Base-by-base conservation (phyloP, 2,113 vertebrate genomes). In the Perca schrenkii region DNA sequence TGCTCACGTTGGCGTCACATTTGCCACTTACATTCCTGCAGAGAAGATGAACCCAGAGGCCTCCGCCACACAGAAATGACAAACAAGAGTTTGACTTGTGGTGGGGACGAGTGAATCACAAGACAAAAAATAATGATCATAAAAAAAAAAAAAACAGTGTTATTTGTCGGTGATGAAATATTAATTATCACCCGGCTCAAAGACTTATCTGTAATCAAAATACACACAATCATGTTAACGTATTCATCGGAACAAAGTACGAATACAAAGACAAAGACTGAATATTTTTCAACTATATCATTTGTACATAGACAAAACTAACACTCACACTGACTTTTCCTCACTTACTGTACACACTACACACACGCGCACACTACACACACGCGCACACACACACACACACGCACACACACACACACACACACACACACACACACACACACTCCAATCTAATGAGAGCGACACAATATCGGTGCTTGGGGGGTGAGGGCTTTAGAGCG, bases 21-120 rank as follows among this genome's bases (percentile, higher is more conserved):
- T 89, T 80, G 86, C 90, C 84, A 86, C 91, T 89, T 88, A 79
- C 72, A 89, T 91, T 89, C 86, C 86, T 86, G 77, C 84, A 76
- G 79, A 88, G 91, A 82, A 86, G 87, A 88, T 71, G 34, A 87
- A 80, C 77, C 77, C 75, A 68, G 15, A 82, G 65, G 53, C 34
- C 74, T 46, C 17, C 15, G 7, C 14, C 22, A 53, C 34, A 82
- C 28, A 67, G 40, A 57, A 60, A 84, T 63, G 63, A 75, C 76
- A 74, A 86, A 67, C 72, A n/a, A 77, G 64, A 71, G 65, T 87
- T 86, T 86, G 80, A 89, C n/a, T 79, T 87, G 67, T 77, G 54
- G 49, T 86, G 56, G 15, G 68, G 82, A 68, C 0, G 14, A 87
- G 43, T 46, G 75, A 54, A 84, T 56, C 31, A 34, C 19, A 34